Conservation (phyloP, 2,888 invertebrate genomes). For the Biston stratarius region DNA sequence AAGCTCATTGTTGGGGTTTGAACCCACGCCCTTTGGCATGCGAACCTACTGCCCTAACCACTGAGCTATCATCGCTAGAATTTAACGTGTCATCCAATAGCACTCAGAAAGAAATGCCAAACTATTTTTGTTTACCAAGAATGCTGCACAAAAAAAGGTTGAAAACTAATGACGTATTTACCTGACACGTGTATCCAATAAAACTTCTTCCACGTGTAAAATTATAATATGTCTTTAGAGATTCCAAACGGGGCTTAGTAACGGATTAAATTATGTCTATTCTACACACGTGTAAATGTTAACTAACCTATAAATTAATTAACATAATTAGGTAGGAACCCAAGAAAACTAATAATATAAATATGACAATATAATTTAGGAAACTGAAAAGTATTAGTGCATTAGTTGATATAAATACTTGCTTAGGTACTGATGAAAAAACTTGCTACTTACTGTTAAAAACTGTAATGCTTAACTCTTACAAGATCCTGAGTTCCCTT, state of each 20-base stretch:
- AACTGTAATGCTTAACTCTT: constrained; percentile 24
- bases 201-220: not conserved
- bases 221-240: not conserved
- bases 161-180: not conserved
- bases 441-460: no score
- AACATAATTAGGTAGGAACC: no score
- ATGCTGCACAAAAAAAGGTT: not conserved
- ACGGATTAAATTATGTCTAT: not conserved
- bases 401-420: no score
- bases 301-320: not conserved
- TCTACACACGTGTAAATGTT: not conserved
- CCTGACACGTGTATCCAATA: not conserved
- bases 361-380: not conserved
- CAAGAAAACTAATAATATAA: no score
- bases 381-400: not conserved
- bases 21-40: no score
- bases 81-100: no score
- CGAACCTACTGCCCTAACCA: no score
- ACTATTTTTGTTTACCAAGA: not conserved
- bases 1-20: no score
- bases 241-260: not conserved
- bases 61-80: no score
- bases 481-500: constrained; percentile 36
- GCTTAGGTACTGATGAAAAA: no score
- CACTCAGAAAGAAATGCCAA: no score